Evolutionary conservation across 2,113 vertebrate genomes (phyloP), one percentile per base, ranked within the genome.

Genomic region (Tupaia tana): DNA sequence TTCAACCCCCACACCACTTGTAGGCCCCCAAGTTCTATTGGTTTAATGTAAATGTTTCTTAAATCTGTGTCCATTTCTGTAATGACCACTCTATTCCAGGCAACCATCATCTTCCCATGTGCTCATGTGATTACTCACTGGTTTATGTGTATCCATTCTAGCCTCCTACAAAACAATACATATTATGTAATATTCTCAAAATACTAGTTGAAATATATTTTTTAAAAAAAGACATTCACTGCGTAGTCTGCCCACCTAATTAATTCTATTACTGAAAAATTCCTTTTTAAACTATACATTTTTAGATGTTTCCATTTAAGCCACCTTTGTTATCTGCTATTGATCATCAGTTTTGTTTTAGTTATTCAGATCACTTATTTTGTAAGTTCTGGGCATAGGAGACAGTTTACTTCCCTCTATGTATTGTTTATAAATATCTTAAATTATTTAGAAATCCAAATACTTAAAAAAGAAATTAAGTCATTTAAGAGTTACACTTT

Each of bases 371-470:
- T 75, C 34, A 34, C 16, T 91, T 90, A 31, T 74, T 92, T 93
- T 92, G 43, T 89, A 54, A 93, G 14, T 92, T 90, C 16, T 80
- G 34, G 25, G 7, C 2, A 4, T 85, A 20, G 31, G 59, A 95
- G 84, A 24, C 25, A 79, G 24, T 69, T 81, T 73, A 82, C 92
- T 80, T 91, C 93, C 25, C 8, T 73, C 14, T 95, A 3, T 43
- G 22, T 66, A 9, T 34, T 93, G 3, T 34, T 12, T 92, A 1
- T 80, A 87, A 78, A 14, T 95, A 81, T 83, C 75, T 79, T 84
- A 85, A 89, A 66, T 93, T 79, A 69, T 82, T n/a, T 91, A 75
- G n/a, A 91, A 85, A 18, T 74, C 20, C 29, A 95, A 54, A 64
- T 85, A 67, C 77, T 1, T 77, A 16, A 86, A 88, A 90, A 90